Conservation (phyloP, 2,797 vertebrate genomes). For the Hirundo rustica region DNA sequence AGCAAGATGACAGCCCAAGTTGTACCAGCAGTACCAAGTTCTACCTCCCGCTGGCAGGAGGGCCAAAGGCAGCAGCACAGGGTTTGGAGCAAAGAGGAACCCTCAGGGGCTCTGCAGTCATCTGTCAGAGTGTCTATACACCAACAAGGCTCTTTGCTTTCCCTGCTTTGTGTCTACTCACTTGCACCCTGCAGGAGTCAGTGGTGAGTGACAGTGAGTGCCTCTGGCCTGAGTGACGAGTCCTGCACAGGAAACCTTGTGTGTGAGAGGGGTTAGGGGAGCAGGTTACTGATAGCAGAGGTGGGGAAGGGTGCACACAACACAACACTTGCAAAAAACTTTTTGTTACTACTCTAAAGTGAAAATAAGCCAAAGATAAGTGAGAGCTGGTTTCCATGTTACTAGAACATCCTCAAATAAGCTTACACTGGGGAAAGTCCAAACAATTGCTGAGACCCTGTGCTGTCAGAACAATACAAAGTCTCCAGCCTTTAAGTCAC, state of each 20-base stretch:
- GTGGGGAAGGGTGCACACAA: background rate
- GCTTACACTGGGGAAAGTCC: background rate
- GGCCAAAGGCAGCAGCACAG: background rate
- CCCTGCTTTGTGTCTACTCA: background rate
- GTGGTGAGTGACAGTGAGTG: background rate
- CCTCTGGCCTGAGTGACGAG: background rate
- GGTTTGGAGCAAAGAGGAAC: background rate
- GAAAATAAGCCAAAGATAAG: background rate
- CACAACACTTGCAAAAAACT: background rate
- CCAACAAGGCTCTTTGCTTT: background rate
- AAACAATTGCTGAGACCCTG: background rate
- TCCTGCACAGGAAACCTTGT: background rate
- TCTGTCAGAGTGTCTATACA: background rate
- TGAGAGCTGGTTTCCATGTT: background rate
- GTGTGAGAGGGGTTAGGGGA: background rate
- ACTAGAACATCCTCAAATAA: background rate
- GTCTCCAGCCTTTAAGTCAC: background rate
- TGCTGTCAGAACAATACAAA: background rate
- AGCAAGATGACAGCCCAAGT: background rate
- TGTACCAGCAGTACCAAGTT: no score
- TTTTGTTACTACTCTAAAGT: background rate
- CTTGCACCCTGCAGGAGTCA: accelerated
- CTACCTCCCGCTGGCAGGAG: background rate
- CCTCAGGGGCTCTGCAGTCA: background rate
- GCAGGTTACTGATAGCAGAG: background rate